Evolutionary conservation across 2,113 vertebrate genomes (phyloP), one percentile per base, ranked within the genome.

Genomic region (Leptosomus discolor): DNA sequence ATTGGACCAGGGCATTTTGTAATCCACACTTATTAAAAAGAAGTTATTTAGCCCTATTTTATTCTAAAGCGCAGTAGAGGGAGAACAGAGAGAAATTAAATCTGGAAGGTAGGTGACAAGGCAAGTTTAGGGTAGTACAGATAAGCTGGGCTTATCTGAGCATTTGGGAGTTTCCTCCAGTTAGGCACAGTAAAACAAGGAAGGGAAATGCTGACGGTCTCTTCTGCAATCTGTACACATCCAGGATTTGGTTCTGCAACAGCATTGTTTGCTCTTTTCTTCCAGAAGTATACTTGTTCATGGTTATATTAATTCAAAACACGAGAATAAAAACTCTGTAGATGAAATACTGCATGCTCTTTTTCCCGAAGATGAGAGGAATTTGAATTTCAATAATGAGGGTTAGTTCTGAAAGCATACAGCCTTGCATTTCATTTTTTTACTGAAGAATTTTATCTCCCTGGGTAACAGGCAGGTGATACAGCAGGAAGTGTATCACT

Each of bases 1-100:
- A 54, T 50, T 77, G 37, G 53, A 89, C 37, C 58, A 70, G 57
- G 78, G 76, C 53, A 85, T 90, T 95, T 96, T 93, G 83, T 97
- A 98, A 96, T 94, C 96, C 85, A 91, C 61, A 45, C 65, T 84
- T 91, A 88, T 73, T 91, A 96, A 94, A 94, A 76, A 79, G 32
- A 92, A 77, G 14, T 71, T 95, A 68, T 77, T 60, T 88, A 71
- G 61, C 19, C 39, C 27, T 88, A 37, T n/a, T 94, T 92, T 75
- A 53, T 78, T 73, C 61, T 73, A 21, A 71, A 75, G 16, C 53
- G 39, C 23, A n/a, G 9, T 19, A 85, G 61, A 71, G 39, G 43
- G 51, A 68, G 23, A 30, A 14, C 51, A 94, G 88, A 65, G 30
- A 84, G 79, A 50, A 96, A 96, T 94, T 83, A 95, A 96, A 75